Base-by-base conservation (phyloP, 2,797 vertebrate species). In the Aeoliscus strigatus region DNA sequence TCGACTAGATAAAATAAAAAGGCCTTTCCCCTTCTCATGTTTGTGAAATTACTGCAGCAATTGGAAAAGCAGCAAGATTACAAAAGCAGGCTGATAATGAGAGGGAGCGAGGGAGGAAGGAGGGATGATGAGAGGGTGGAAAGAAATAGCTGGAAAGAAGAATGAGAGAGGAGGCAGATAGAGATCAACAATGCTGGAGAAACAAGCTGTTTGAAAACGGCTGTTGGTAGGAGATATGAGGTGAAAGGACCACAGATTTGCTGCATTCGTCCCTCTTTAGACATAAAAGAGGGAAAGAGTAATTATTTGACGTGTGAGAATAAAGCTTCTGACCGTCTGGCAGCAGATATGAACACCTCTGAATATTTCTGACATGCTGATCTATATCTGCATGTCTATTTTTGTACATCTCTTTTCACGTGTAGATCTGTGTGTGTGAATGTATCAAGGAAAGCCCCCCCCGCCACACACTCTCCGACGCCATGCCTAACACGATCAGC, bases 401-500 rank as follows among this genome's bases (percentile, higher is more conserved):
- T 63, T 13, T 43, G 29, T 27, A 28, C 2, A 2, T 41, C 14
- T 9, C 30, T 36, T 9, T 24, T 16, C 1, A 9, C 31, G 31
- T 33, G 46, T 30, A 5, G 34, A 47, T 39, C 17, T 48, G 29
- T 34, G 46, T 53, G 26, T 51, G 39, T 24, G 40, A 43, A 60
- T 51, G 60, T 30, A 49, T 62, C 29, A 49, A 16, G 2, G 9
- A 33, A 61, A 43, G 40, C 9, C 9, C 14, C 16, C 9, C n/a
- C 8, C 6, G 9, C 21, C 4, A 2, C 9, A 28, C 57, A 66
- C 66, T 44, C 39, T 62, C 45, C 42, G 51, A 66, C 50, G 41
- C 60, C 61, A 62, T 57, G 41, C 37, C 70, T 75, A 68, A 81
- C 60, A 25, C 47, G 69, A 82, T 81, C 79, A 83, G 62, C 46